Evolutionary conservation across 2,888 invertebrate species (phyloP).

Genomic region (Stenodema calcarata): DNA sequence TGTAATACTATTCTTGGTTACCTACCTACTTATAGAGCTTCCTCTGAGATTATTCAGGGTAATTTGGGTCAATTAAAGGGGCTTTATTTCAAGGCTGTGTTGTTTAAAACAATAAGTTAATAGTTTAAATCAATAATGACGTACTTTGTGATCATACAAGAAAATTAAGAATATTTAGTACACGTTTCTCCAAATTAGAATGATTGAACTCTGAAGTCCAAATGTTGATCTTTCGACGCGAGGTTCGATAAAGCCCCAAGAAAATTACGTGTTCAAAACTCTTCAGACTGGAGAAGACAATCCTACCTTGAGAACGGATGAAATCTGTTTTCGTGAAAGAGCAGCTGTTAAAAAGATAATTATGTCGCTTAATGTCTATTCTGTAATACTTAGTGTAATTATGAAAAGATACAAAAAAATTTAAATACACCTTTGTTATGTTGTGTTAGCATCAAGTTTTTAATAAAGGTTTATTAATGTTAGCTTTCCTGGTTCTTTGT

Average conservation of each 20-base stretch:
- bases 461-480: background rate
- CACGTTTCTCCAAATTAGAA: too few relatives aligned
- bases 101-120: constrained; percentile 10
- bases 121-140: background rate
- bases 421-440: background rate
- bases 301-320: background rate
- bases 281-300: background rate
- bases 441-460: background rate
- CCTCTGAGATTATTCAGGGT: background rate
- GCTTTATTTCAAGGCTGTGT: constrained; percentile 16
- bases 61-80: background rate
- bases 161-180: too few relatives aligned
- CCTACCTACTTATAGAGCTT: background rate
- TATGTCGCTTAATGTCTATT: background rate
- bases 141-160: too few relatives aligned
- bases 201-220: background rate
- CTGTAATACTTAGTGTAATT: background rate
- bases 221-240: background rate
- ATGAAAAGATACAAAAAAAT: background rate
- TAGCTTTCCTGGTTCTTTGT: background rate
- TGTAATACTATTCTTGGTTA: background rate
- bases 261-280: background rate
- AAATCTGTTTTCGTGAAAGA: background rate
- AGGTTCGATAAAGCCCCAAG: background rate
- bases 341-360: background rate